Base-by-base conservation (phyloP, 2,797 vertebrate genomes). In the Nasua narica region DNA sequence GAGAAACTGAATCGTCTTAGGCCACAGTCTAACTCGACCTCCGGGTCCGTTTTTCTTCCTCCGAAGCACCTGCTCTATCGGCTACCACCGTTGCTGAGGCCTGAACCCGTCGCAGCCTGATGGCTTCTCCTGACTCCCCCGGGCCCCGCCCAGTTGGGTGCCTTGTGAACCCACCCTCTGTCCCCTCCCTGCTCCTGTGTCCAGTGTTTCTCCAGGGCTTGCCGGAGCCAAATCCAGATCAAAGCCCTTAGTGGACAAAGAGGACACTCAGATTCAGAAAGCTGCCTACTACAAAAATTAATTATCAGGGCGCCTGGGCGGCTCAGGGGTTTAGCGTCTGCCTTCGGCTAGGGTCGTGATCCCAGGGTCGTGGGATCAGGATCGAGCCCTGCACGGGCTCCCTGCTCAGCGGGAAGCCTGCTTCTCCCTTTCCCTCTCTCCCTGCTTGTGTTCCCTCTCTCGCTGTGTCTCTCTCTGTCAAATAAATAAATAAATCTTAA, bases 11-110 rank as follows among this genome's bases (percentile, higher is more conserved):
- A 58, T 43, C 32, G 32, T 37, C 21, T 84, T n/a, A 32, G 62
- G 52, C 32, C 43, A 32, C 0, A 21, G 29, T 15, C 25, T 32
- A 76, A 19, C 32, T 58, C 8, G 19, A 29, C 29, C 60, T 89
- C 48, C 27, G 1, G 0, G 27, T 35, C 54, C 4, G 27, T 14
- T 40, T 76, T 0, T 13, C 11, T 29, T 56, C 13, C 7, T n/a
- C 19, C 4, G 29, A 7, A 25, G 1, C 4, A 32, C n/a, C 21
- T 37, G 27, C 16, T 1, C 23, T 29, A 14, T 48, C 46, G 1
- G 29, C 43, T 15, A 1, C 4, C 32, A 62, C 37, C 29, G 14
- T 48, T 84, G n/a, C 25, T 10, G 35, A 72, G 54, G 11, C 15
- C 52, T 35, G 52, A 72, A 37, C 40, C 54, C 7, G 12, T 27